Evolutionary conservation across 1,140 invertebrate genomes (phyloP), one percentile per base, ranked within the genome.

Genomic region (Drosophila murphyi): DNA sequence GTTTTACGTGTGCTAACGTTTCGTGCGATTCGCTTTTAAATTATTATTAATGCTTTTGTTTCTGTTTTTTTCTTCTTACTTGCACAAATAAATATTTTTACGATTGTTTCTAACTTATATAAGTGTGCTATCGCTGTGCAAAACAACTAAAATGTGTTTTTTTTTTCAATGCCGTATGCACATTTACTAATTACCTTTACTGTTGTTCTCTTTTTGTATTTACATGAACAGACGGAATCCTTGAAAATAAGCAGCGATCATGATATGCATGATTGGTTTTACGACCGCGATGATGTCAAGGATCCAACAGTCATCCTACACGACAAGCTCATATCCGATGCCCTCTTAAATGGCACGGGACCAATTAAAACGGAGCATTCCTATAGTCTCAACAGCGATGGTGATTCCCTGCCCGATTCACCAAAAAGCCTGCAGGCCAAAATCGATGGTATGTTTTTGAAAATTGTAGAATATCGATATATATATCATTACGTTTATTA

Each of bases 311-410:
- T 98, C 60, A 95, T 97, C 28, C 93, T 98, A 2, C 96, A 97
- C 91, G 97, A 98, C 92, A 94, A 96, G 77, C 94, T 98, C 81
- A 98, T 98, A 95, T 97, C 97, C 31, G 97, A 98, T 86, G 97
- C 97, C 0, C 95, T 96, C 10, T 93, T 97, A 6, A 91, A 91
- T 72, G 96, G 96, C 48, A 95, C 95, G 20, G 92, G 94, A 78
- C 96, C 96, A 76, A 96, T 97, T 92, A 96, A 97, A 94, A 95
- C 96, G 90, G 96, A 98, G 94, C 96, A 97, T 93, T 96, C 96
- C 56, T 97, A 97, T 93, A 97, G 96, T 82, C 92, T 96, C 3
- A 94, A 94, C 73, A 95, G 95, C 86, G 93, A 96, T 93, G 93
- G 94, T 72, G 94, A 96, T 92, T 94, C 96, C 77, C 80, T 94